Evolutionary conservation across 2,888 invertebrate species (phyloP).

Genomic region (Lycophotia porphyrea): DNA sequence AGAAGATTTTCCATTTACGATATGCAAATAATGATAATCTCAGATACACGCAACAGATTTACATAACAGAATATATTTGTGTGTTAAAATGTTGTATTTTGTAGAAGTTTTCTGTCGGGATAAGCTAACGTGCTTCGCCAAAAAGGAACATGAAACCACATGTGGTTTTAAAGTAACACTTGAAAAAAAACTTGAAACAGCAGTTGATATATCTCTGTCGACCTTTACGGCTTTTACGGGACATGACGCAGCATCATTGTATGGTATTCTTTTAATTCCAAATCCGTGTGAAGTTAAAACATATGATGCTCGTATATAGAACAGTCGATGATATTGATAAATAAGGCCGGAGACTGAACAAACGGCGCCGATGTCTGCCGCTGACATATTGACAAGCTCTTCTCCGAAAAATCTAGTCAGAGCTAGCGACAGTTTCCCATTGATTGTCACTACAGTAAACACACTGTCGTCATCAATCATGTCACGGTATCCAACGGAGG

Average conservation of each 20-base stretch:
- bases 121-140: slow-evolving; percentile 10
- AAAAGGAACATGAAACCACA: slow-evolving; percentile 18
- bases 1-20: slow-evolving; percentile 43
- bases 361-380: slow-evolving; percentile 51
- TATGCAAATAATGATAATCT: slow-evolving; percentile 37
- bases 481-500: slow-evolving; percentile 54
- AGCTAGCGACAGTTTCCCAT: slow-evolving; percentile 59
- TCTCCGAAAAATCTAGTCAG: slow-evolving; percentile 37
- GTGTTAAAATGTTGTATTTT: slow-evolving; percentile 4
- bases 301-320: slow-evolving; percentile 5
- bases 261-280: slow-evolving; percentile 28
- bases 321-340: slow-evolving; percentile 20
- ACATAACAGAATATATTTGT: slow-evolving; percentile 23
- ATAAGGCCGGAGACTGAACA: slow-evolving; percentile 51
- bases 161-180: slow-evolving; percentile 19
- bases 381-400: slow-evolving; percentile 58
- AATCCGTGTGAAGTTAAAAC: slow-evolving; percentile 38
- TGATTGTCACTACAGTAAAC: slow-evolving; percentile 67
- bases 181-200: slow-evolving; percentile 16
- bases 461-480: slow-evolving; percentile 53
- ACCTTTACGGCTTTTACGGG: slow-evolving; percentile 21
- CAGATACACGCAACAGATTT: slow-evolving; percentile 30
- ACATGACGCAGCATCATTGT: slow-evolving; percentile 40
- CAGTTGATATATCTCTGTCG: not conserved
- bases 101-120: not conserved